phyloP scores from a whole-genome alignment of 2,113 vertebrate species.

The Tychaedon coryphoeus region DNA sequence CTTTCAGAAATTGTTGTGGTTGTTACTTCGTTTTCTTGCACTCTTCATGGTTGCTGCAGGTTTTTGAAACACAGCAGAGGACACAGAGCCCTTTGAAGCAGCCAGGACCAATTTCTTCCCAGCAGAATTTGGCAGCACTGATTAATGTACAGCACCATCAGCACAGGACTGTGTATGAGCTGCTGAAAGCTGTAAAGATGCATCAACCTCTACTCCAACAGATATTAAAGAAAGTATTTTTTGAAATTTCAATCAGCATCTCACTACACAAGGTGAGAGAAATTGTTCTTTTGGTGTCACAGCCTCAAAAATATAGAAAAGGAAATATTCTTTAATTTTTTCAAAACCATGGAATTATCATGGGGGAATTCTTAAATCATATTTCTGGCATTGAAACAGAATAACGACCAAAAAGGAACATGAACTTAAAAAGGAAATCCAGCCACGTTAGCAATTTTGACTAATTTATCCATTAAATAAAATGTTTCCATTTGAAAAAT shows the following conservation, averaged over 20 bases:
- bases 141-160: constrained; percentile 54
- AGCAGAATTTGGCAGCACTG: constrained; percentile 56
- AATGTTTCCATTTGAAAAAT: background rate
- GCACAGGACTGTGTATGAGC: constrained; percentile 20
- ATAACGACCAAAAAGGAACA: background rate
- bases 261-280: background rate
- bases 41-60: background rate
- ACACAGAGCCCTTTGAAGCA: constrained; percentile 60
- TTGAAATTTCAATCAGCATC: background rate
- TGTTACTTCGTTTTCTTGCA: background rate
- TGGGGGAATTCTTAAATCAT: background rate
- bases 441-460: background rate
- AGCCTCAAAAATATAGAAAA: background rate
- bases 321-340: background rate
- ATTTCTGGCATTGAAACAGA: background rate
- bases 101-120: constrained; percentile 48
- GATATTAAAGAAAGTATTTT: constrained; percentile 40
- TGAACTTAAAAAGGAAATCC: background rate
- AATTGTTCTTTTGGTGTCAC: background rate
- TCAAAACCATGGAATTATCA: background rate
- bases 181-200: constrained; percentile 43
- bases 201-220: constrained; percentile 28
- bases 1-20: background rate
- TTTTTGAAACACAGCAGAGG: constrained; percentile 64
- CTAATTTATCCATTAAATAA: background rate